Base-by-base conservation (phyloP, 2,888 invertebrate genomes). In the Euplagia quadripunctaria region DNA sequence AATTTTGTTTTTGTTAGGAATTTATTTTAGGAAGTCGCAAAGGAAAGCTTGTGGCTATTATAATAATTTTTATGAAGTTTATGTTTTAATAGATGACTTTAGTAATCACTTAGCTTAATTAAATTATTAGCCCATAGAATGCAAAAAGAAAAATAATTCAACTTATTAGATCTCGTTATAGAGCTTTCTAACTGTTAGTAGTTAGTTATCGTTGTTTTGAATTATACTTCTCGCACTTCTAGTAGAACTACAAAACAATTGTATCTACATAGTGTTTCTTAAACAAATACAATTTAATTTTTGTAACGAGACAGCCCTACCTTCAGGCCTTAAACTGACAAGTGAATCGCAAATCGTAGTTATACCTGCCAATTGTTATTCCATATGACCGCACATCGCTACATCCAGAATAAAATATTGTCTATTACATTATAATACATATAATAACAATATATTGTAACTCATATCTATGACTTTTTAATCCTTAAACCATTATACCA, bases 341-440 rank as follows among this genome's bases (percentile, higher is more conserved):
- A 52, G 51, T 64, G 74, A 79, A 79, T 85, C 78, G 81, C 84
- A 83, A 84, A 85, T 81, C 66, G 68, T 74, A 70, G 68, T 73
- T 77, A 74, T 83, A 87, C 84, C 82, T 82, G 64, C 71, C 75
- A 31, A 83, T 87, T 86, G 77, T 78, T 83, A 87, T 87, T 85
- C 87, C 51, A 61, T 31, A 77, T 82, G 83, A 84, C 80, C 70
- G 79, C 79, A 80, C 69, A 17, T 9, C 68, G 71, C 81, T 80
- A 77, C 69, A 64, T 51, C n/a, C 49, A 75, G 85, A 83, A 86
- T 87, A 80, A 79, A 68, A 83, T 83, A 81, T 85, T 82, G 31
- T 80, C 79, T 74, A 84, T 78, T 81, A 78, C 75, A 78, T 79
- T 80, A 76, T 70, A 70, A 67, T 71, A 70, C 51, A 63, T 66